A percentile compares a stretch with the other conserved stretches of the same genome.
These are phyloP conservation scores for Caenorhabditis elegans DNA, from an alignment of 1,140 invertebrate species.

Conservation along the genomic window WBcel235 BX284605.5:4874001-4874500, in stretches of 20 bases:
- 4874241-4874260: too few relatives aligned
- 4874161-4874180: not conserved
- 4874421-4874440: not conserved
- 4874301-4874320: too few relatives aligned
- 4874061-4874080: not conserved
- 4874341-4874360: conserved; percentile 9
- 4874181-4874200: not conserved
- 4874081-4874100: not conserved
- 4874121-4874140: not conserved
- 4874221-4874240: too few relatives aligned
- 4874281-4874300: not conserved
- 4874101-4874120: not conserved
- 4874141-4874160: not conserved
- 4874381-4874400: not conserved
- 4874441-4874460: conserved; percentile 14
- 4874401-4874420: conserved; percentile 6
- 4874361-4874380: conserved; percentile 11
- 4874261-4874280: not conserved
- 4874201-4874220: not conserved
- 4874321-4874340: not conserved
- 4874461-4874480: not conserved
- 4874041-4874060: not conserved
- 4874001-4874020: conserved; percentile 1
- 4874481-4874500: not conserved
- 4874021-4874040: conserved; percentile 2